Percentiles rank a stretch among this genome's conserved stretches.
These are phyloP conservation scores for Chrysemys picta DNA, from an alignment of 2,113 vertebrate genomes.

Conservation along the genomic window DNA sequence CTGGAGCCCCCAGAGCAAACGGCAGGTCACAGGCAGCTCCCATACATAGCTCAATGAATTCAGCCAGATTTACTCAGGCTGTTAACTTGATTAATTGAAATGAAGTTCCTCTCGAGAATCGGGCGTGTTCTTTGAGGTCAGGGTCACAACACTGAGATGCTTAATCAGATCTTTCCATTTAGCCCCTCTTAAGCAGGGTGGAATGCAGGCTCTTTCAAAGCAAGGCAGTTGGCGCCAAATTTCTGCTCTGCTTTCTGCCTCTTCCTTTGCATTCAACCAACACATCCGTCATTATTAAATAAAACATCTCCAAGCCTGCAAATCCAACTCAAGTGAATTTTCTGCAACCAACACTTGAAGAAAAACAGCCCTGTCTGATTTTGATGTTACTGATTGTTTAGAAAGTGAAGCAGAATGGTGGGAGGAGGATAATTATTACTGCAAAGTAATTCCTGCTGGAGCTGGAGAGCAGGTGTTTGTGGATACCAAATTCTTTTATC, in stretches of 20 bases:
- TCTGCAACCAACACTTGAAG: fast-evolving
- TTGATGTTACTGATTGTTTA: background rate
- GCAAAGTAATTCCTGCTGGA: background rate
- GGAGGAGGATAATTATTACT: slow-evolving; percentile 1
- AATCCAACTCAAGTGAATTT: slow-evolving; percentile 14
- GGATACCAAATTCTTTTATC: slow-evolving; percentile 42
- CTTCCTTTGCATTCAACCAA: slow-evolving; percentile 22
- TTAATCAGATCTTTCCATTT: slow-evolving; percentile 78
- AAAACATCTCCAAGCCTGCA: background rate
- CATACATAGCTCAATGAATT: background rate
- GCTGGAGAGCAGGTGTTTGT: slow-evolving; percentile 18
- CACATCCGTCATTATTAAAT: background rate
- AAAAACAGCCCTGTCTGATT: background rate
- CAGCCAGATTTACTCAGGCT: slow-evolving; percentile 52
- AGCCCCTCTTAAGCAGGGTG: slow-evolving; percentile 79
- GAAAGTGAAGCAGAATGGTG: background rate
- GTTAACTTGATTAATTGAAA: slow-evolving; percentile 78
- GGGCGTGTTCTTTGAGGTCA: slow-evolving; percentile 73
- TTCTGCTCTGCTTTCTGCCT: slow-evolving; percentile 53
- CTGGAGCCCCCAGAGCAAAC: background rate
- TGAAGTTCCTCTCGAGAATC: slow-evolving; percentile 77
- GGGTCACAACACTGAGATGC: slow-evolving; percentile 79
- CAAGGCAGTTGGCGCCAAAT: slow-evolving; percentile 51
- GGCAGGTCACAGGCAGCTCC: background rate
- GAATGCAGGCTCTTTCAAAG: slow-evolving; percentile 67